These are phyloP conservation scores for Lacanobia wlatinum DNA, from an alignment of 2,888 invertebrate species.

Conservation along the genomic window DNA sequence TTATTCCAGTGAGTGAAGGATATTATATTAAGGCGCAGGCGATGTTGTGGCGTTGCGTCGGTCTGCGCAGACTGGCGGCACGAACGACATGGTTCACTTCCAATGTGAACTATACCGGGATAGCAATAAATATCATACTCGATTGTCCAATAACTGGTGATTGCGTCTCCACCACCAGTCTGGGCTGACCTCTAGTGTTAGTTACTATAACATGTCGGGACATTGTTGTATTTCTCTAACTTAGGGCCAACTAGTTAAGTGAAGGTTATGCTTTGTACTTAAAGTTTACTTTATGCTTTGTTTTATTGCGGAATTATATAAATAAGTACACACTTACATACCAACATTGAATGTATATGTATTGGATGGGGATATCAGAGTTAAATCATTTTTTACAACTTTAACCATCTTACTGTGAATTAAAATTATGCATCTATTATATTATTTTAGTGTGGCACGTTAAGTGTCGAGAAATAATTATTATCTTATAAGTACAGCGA, in stretches of 20 bases:
- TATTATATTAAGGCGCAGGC: conserved; percentile 11
- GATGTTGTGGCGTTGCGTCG: conserved; percentile 25
- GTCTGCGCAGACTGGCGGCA: conserved; percentile 21
- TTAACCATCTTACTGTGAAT: conserved; percentile 10
- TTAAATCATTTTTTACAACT: conserved; percentile 8
- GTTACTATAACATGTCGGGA: conserved; percentile 43
- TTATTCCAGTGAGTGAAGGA: conserved; percentile 83
- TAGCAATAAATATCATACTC: conserved; percentile 29
- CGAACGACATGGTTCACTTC: background rate
- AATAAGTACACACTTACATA: conserved; percentile 42
- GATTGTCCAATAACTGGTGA: background rate
- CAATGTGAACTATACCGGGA: conserved; percentile 18
- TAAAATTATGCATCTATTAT: conserved; percentile 26
- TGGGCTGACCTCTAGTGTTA: conserved; percentile 48
- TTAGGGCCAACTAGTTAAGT: conserved; percentile 77
- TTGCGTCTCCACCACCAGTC: conserved; percentile 33
- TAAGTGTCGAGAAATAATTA: conserved; percentile 34
- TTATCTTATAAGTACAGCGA: conserved; percentile 57
- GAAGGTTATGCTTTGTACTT: conserved; percentile 65
- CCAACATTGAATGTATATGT: conserved; percentile 37
- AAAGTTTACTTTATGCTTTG: conserved; percentile 58
- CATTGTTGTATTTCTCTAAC: conserved; percentile 65
- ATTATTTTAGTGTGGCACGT: conserved; percentile 25
- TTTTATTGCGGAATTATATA: conserved; percentile 46
- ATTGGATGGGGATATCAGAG: conserved; percentile 19